Evolutionary conservation across 2,113 vertebrate species (phyloP), one percentile per base, ranked within the genome.

Genomic region (Orcinus orca): DNA sequence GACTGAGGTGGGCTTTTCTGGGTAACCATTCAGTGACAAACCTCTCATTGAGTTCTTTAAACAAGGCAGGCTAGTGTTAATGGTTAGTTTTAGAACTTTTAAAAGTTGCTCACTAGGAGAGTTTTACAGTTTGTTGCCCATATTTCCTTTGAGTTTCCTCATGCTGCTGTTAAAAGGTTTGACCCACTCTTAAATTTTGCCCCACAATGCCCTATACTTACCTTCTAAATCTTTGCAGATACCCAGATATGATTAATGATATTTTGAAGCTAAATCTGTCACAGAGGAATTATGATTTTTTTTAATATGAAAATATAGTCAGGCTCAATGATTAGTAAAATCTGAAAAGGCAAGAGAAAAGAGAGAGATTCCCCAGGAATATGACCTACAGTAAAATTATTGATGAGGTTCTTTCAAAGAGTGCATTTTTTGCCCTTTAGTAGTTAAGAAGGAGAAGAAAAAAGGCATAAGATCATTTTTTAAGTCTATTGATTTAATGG

Each of bases 301-400:
- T 60, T 76, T 60, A 96, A 96, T 53, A 62, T 76, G 25, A 10
- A 67, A 94, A 68, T 95, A 96, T 83, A 98, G 87, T 86, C 33
- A 74, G 44, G 41, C 17, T 87, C 83, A 38, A 26, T 96, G 93
- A 96, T 94, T 98, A 98, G 70, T 95, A 82, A 91, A 93, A 81
- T 93, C 47, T 77, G 47, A 96, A 96, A 0, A 47, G 82, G 60
- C 71, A 97, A 74, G 77, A 93, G 31, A 36, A 82, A 65, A 53
- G 55, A 77, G 58, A 92, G 6, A 1, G 0, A 96, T 83, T 74
- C 65, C 90, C 63, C 5, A 6, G 92, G 82, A 97, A 83, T 63
- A 14, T 0, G 3, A 26, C 0, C 41, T 73, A 96, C 92, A 96
- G 93, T 97, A 73, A 63, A 38, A 88, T 90, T 96, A 97, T 73